Percentiles rank a stretch among this genome's conserved stretches.
phyloP scores from a whole-genome alignment of 1,140 invertebrate genomes.

The Drosophila repletoides region DNA sequence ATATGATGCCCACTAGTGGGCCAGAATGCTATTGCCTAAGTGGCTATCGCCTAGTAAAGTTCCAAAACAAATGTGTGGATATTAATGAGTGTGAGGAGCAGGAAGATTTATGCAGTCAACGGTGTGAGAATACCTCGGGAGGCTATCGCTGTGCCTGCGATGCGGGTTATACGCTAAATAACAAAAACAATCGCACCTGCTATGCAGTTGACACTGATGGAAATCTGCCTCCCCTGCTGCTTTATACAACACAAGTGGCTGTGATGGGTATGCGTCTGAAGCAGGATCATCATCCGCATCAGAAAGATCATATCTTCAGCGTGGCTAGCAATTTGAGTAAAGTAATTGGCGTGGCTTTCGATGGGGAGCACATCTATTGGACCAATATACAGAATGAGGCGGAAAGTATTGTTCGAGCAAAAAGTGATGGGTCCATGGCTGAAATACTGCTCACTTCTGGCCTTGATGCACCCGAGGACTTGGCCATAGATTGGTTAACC shows the following conservation, averaged over 20 bases:
- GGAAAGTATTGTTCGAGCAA: slow-evolving; percentile 86
- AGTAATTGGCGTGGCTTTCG: slow-evolving; percentile 87
- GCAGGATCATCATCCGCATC: slow-evolving; percentile 57
- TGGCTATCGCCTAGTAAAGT: slow-evolving; percentile 78
- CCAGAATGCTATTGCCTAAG: slow-evolving; percentile 83
- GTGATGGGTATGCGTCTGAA: slow-evolving; percentile 83
- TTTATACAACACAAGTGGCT: slow-evolving; percentile 85
- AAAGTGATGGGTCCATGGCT: slow-evolving; percentile 84
- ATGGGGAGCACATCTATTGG: slow-evolving; percentile 89
- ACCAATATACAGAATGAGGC: slow-evolving; percentile 86
- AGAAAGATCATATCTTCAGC: slow-evolving; percentile 73
- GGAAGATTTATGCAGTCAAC: slow-evolving; percentile 91
- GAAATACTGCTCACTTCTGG: slow-evolving; percentile 86
- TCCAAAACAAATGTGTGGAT: slow-evolving; percentile 84
- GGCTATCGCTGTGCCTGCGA: slow-evolving; percentile 92
- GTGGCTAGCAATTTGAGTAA: slow-evolving; percentile 84
- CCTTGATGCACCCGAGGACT: slow-evolving; percentile 88
- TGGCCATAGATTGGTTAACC: slow-evolving; percentile 92
- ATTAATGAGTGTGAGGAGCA: slow-evolving; percentile 90
- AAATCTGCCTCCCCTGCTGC: slow-evolving; percentile 84
- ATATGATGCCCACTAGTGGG: slow-evolving; percentile 74
- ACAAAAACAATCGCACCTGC: slow-evolving; percentile 87
- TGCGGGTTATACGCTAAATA: slow-evolving; percentile 86
- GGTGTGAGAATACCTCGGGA: slow-evolving; percentile 90
- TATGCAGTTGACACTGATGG: slow-evolving; percentile 84